Evolutionary conservation across 2,888 invertebrate species (phyloP).

Genomic region (Hypselothyrea guttata): DNA sequence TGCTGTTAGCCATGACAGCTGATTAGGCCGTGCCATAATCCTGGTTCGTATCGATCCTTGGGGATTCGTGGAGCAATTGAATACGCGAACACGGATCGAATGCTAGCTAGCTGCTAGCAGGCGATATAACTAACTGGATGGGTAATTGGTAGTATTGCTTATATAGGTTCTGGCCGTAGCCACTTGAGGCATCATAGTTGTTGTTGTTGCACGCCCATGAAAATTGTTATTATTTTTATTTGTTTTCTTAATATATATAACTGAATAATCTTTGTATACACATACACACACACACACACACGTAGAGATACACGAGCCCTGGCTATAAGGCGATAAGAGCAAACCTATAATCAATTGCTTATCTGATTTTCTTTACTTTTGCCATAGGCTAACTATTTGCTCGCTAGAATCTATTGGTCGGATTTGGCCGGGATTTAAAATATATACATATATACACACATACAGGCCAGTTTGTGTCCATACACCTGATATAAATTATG

Average conservation of each 20-base stretch:
- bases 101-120: slow-evolving; percentile 6
- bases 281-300: slow-evolving; percentile 1
- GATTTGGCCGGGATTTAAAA: slow-evolving; percentile 41
- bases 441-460: background rate
- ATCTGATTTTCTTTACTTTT: slow-evolving; percentile 30
- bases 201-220: background rate
- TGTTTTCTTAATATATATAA: slow-evolving; percentile 28
- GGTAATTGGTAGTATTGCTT: slow-evolving; percentile 32
- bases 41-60: slow-evolving; percentile 1
- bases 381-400: slow-evolving; percentile 4
- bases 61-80: slow-evolving; percentile 2
- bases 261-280: slow-evolving; percentile 2
- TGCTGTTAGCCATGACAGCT: slow-evolving; percentile 19
- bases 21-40: slow-evolving; percentile 42
- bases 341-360: slow-evolving; percentile 41
- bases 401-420: slow-evolving; percentile 1
- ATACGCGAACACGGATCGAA: slow-evolving; percentile 27
- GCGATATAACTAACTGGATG: slow-evolving; percentile 40
- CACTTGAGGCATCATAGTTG: slow-evolving; percentile 31
- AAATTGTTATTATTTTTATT: too few relatives aligned
- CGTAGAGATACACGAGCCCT: slow-evolving; percentile 23
- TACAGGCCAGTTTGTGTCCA: background rate
- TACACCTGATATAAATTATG: slow-evolving; percentile 38
- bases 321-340: slow-evolving; percentile 37
- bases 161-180: slow-evolving; percentile 44